Base-by-base conservation (phyloP, 2,113 vertebrate species). In the Donacobius atricapilla region DNA sequence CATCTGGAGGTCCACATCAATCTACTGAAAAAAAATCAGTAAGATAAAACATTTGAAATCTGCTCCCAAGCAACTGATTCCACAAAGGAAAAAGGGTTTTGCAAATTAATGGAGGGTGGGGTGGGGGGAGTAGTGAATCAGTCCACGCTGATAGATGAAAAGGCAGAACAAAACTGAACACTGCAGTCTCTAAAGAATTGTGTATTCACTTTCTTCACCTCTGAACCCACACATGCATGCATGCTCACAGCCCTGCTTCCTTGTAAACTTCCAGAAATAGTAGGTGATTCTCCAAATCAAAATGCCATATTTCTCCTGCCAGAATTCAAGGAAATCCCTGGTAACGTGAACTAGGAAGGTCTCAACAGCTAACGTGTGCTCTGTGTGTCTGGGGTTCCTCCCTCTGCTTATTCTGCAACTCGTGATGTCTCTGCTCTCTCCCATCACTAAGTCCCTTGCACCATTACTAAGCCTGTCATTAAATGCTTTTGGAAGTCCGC, bases 401-500 rank as follows among this genome's bases (percentile, higher is more conserved):
- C 71, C 80, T 89, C 54, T 76, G 73, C 85, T 91, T 91, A 7
- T 21, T 76, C 71, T 61, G 48, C 39, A 77, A 78, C 60, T 82
- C 54, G 8, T 31, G 45, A 69, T 81, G 81, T 48, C 69, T 85
- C 50, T 2, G 7, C 63, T 85, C 63, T 47, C 63, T 69, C 71
- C 54, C 2, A 2, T 58, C 87, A 80, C 45, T 13, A 66, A 75
- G 23, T 40, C 87, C 69, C 48, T 87, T 50, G 31, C 95, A 93
- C 73, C 45, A 50, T 88, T 80, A 84, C 48, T 60, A 93, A 96
- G 53, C 44, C 80, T 21, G 27, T 96, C 90, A 89, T 88, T 93
- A 95, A 96, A 95, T 88, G 90, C 78, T 89, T 68, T 35, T 89
- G 61, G 87, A 96, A 95, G 75, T 60, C 64, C 19, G 42, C 68